A percentile compares a stretch with the other conserved stretches of the same genome.
Conservation (phyloP, 2,797 vertebrate genomes). For the Diceros bicornis region DNA sequence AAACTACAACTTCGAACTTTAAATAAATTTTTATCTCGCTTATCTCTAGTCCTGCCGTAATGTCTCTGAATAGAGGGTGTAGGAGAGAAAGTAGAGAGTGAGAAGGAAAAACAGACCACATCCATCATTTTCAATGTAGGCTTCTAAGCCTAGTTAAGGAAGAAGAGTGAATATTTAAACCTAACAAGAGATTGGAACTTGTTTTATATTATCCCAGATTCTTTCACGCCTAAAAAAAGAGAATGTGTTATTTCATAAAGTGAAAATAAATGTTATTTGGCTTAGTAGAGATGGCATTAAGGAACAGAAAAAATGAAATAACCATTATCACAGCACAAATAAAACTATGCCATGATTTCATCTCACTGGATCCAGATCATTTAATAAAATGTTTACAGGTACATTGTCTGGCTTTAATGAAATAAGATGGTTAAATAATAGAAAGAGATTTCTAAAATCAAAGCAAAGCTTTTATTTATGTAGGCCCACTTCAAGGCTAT, state of each 20-base stretch:
- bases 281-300: not conserved
- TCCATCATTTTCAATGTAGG: not conserved
- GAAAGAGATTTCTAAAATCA: not conserved
- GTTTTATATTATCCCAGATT: not conserved
- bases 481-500: not conserved
- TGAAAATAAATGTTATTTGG: not conserved
- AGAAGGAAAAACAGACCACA: not conserved
- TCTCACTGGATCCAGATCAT: not conserved
- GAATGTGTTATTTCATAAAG: not conserved
- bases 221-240: not conserved
- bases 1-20: not conserved
- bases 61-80: not conserved
- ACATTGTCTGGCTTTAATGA: not conserved
- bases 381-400: not conserved
- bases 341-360: not conserved
- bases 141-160: not conserved
- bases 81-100: not conserved
- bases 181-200: not conserved
- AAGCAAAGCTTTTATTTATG: not conserved
- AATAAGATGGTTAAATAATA: not conserved
- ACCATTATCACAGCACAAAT: not conserved
- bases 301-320: not conserved
- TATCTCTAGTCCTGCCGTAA: not conserved
- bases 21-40: not conserved
- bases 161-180: not conserved